Percentiles rank a stretch among this genome's conserved stretches.
Evolutionary conservation across 2,888 invertebrate species (phyloP).

Genomic region (Mechanitis messenoides): DNA sequence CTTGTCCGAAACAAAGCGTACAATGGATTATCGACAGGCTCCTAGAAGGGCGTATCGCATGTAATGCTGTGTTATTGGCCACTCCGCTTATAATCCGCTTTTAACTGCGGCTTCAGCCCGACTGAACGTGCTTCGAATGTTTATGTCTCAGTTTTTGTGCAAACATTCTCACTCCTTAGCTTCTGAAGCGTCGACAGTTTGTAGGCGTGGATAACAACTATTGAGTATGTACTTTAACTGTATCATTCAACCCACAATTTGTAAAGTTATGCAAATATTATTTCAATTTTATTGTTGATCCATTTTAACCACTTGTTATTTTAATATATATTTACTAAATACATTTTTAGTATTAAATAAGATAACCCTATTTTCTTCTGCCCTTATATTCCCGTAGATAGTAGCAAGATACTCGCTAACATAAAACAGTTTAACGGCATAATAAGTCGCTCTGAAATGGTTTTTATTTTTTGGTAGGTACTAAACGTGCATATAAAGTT

Average conservation of each 20-base stretch:
- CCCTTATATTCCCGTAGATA: slow-evolving; percentile 19
- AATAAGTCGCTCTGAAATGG: slow-evolving; percentile 31
- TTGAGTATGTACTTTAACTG: background rate
- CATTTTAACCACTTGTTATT: background rate
- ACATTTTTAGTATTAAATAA: background rate
- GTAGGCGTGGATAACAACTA: slow-evolving; percentile 7
- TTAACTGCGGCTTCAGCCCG: slow-evolving; percentile 62
- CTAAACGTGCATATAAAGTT: slow-evolving; percentile 35
- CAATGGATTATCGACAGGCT: slow-evolving; percentile 50
- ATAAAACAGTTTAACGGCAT: slow-evolving; percentile 33
- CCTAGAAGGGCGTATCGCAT: slow-evolving; percentile 42
- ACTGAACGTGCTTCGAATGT: slow-evolving; percentile 62
- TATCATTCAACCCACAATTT: no score
- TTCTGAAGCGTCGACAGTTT: slow-evolving; percentile 39
- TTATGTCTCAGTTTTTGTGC: slow-evolving; percentile 48
- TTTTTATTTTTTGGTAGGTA: slow-evolving; percentile 35
- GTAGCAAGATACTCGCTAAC: slow-evolving; percentile 16
- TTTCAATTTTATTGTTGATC: no score
- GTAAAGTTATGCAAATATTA: no score
- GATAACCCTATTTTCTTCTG: background rate
- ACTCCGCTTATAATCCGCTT: slow-evolving; percentile 71
- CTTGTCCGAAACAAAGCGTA: slow-evolving; percentile 43
- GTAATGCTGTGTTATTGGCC: slow-evolving; percentile 66
- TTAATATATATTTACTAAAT: background rate
- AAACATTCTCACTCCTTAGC: slow-evolving; percentile 64